Evolutionary conservation across 2,797 vertebrate genomes (phyloP).

Genomic region (Pangasius djambal): DNA sequence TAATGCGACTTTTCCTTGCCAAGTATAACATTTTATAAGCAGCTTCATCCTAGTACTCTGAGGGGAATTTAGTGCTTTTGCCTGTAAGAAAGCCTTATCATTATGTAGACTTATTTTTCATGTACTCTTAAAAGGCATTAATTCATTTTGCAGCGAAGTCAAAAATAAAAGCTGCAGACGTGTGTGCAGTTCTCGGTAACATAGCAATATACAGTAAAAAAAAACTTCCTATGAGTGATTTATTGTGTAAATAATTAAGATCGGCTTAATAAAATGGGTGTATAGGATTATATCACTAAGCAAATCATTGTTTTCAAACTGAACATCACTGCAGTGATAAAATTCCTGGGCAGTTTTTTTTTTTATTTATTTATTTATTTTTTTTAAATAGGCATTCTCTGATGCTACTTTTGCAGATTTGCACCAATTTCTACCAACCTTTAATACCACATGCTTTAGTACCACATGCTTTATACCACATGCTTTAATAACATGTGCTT

Average conservation of each 20-base stretch:
- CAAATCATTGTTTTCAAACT: not conserved
- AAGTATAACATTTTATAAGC: not conserved
- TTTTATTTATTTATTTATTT: not conserved
- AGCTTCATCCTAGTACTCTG: not conserved
- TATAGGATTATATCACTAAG: not conserved
- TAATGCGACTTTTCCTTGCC: not conserved
- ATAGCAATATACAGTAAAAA: slow-evolving; percentile 1
- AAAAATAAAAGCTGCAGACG: not conserved
- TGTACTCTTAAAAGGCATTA: not conserved
- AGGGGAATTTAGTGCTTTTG: slow-evolving; percentile 15
- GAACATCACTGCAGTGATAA: not conserved
- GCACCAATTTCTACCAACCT: not conserved
- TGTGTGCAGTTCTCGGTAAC: not conserved
- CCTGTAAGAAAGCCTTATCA: not conserved
- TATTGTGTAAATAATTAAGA: not conserved
- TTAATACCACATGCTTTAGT: not conserved
- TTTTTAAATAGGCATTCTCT: not conserved
- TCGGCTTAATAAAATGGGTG: not conserved
- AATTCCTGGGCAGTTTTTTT: not conserved
- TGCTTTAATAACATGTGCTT: not conserved
- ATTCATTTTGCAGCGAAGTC: slow-evolving; percentile 7
- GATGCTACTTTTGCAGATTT: not conserved
- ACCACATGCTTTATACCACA: not conserved
- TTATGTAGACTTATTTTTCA: slow-evolving; percentile 20
- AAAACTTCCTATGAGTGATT: not conserved